Evolutionary conservation across 2,888 invertebrate species (phyloP).

Genomic region (Amphipoea oculea): DNA sequence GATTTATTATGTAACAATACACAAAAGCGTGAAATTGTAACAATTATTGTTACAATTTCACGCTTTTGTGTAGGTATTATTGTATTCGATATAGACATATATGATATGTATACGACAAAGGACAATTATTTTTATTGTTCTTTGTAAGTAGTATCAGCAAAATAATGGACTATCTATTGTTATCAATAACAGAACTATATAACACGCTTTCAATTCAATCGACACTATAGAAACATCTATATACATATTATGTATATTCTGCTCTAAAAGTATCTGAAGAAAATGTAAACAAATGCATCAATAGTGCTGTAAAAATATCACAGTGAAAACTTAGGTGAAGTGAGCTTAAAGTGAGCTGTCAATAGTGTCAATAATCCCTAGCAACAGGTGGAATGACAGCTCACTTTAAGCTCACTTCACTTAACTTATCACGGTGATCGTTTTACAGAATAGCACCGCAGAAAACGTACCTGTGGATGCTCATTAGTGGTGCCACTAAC

Average conservation of each 20-base stretch:
- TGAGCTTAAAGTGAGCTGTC: no score
- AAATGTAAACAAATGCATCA: not conserved
- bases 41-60: not conserved
- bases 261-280: not conserved
- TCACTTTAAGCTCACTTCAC: no score
- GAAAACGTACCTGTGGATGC: not conserved
- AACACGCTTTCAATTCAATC: slow-evolving; percentile 25
- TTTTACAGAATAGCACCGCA: no score
- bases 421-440: no score
- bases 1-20: slow-evolving; percentile 3
- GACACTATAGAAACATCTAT: not conserved
- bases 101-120: no score
- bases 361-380: no score
- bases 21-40: slow-evolving; percentile 22
- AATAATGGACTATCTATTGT: not conserved
- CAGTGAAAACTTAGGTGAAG: no score
- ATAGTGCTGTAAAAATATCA: no score
- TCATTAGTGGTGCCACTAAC: not conserved
- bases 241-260: not conserved
- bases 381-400: no score
- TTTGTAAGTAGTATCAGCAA: slow-evolving; percentile 6
- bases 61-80: no score
- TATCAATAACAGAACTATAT: slow-evolving; percentile 34
- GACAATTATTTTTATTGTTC: not conserved
- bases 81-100: no score